Base-by-base conservation (phyloP, 2,113 vertebrate genomes). In the Chelonoidis abingdonii region DNA sequence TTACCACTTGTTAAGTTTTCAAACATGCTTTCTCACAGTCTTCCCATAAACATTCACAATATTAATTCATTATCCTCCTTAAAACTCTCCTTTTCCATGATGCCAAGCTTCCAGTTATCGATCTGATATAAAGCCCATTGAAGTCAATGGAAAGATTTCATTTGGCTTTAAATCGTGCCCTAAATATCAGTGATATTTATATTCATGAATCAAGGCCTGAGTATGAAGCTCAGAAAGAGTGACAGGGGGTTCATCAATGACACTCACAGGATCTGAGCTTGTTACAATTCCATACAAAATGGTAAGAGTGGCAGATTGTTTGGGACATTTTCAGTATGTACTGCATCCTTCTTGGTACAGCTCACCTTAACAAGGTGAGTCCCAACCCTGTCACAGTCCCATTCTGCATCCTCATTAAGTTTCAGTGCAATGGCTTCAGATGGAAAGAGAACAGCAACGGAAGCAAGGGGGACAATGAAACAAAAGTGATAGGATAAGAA, bases 311-410 rank as follows among this genome's bases (percentile, higher is more conserved):
- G 83, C 95, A 95, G 84, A 86, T 91, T 95, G 90, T 92, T 95
- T 92, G 80, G 96, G 93, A 89, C 92, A 90, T 9, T 89, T 95
- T 85, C 89, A 89, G 90, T 78, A 3, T 9, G 79, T 56, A 93
- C 89, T 76, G 76, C 38, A 65, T 24, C 49, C 22, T 96, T 94
- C 96, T 92, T 12, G 31, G 96, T 94, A 97, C 94, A 81, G 8
- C 80, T 98, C 91, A 76, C 75, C 92, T 92, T 80, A 92, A 90
- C 89, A 62, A 94, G 88, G 47, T 49, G 47, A 49, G 47, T 49
- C 10, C 47, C 47, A 49, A 49, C 47, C 47, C 47, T 49, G 47
- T 49, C 47, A 49, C 47, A 49, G 47, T 49, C 22, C 65, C 62
- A 78, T 93, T 86, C 90, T 93, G 59, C 78, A 85, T 96, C 41